Percentiles rank a stretch among this genome's conserved stretches.
Evolutionary conservation across 1,140 invertebrate genomes (phyloP).

Genomic region (Cotesia typhae): DNA sequence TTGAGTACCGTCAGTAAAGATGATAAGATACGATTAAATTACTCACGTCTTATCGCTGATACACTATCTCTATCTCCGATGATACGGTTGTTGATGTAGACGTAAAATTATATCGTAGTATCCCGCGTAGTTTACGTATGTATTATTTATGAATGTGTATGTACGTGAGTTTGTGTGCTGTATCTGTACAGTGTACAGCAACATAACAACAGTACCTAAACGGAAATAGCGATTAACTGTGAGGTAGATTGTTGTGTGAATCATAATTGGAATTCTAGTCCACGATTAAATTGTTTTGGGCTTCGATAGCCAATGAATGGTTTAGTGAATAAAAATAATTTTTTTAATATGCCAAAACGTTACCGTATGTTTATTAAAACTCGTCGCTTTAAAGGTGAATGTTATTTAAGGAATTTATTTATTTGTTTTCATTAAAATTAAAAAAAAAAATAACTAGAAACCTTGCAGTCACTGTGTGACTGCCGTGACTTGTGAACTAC

Average conservation of each 20-base stretch:
- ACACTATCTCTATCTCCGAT: conserved; percentile 1
- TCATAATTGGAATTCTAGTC: background rate
- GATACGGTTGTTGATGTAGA: background rate
- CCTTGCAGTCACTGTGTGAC: too few relatives aligned
- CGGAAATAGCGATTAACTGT: too few relatives aligned
- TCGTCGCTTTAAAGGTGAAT: conserved; percentile 36
- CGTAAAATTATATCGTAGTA: background rate
- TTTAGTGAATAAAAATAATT: background rate
- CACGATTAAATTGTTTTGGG: background rate
- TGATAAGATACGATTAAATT: conserved; percentile 56
- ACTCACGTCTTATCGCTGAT: conserved; percentile 49
- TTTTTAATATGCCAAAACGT: conserved; percentile 47
- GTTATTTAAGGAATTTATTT: conserved; percentile 16
- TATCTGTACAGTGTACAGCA: background rate
- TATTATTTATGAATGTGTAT: too few relatives aligned
- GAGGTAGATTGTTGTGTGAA: conserved; percentile 1
- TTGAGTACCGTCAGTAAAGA: conserved; percentile 21
- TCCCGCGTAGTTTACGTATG: too few relatives aligned
- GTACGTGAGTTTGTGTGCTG: background rate
- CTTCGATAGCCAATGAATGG: too few relatives aligned
- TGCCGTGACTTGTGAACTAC: too few relatives aligned
- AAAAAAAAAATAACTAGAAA: too few relatives aligned
- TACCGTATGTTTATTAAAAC: conserved; percentile 53
- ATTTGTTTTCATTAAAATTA: background rate
- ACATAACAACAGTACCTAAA: background rate